Conservation (phyloP, 2,888 invertebrate genomes). For the Formica aserva region DNA sequence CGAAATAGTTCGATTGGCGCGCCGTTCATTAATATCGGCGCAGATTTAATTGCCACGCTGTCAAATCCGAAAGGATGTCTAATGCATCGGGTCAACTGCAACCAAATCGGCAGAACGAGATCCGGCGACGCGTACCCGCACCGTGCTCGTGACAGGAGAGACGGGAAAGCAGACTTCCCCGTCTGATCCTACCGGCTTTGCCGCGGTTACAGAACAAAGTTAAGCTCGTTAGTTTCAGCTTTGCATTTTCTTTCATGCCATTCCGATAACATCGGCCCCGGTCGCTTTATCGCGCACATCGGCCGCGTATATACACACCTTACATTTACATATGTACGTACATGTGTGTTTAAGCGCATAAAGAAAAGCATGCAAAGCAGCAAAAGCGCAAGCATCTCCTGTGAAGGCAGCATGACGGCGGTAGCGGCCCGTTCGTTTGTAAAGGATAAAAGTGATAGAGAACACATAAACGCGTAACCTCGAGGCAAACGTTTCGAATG, state of each 20-base stretch:
- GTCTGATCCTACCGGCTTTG: conserved; percentile 41
- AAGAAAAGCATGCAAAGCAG: conserved; percentile 46
- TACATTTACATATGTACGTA: background rate
- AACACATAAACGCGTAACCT: conserved; percentile 2
- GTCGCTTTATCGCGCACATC: conserved; percentile 29
- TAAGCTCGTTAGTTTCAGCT: conserved; percentile 56
- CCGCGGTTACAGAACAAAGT: conserved; percentile 44
- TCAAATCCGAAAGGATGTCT: conserved; percentile 36
- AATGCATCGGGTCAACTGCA: conserved; percentile 29
- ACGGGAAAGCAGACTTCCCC: conserved; percentile 34
- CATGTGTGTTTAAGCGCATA: conserved; percentile 36
- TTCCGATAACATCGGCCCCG: conserved; percentile 38
- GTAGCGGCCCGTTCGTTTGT: conserved; percentile 24
- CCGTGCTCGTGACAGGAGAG: conserved; percentile 15
- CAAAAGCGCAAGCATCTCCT: conserved; percentile 28
- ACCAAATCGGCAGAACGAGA: conserved; percentile 38
- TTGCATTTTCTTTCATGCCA: conserved; percentile 46
- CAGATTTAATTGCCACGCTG: conserved; percentile 23
- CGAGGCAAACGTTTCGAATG: conserved; percentile 38
- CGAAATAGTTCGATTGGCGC: conserved; percentile 27
- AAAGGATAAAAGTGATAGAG: conserved; percentile 6
- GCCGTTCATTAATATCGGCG: conserved; percentile 34
- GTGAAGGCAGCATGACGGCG: background rate
- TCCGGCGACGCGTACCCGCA: background rate
- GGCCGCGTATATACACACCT: background rate